Evolutionary conservation across 2,113 vertebrate genomes (phyloP).

Genomic region (Microcebus ravelobensis): DNA sequence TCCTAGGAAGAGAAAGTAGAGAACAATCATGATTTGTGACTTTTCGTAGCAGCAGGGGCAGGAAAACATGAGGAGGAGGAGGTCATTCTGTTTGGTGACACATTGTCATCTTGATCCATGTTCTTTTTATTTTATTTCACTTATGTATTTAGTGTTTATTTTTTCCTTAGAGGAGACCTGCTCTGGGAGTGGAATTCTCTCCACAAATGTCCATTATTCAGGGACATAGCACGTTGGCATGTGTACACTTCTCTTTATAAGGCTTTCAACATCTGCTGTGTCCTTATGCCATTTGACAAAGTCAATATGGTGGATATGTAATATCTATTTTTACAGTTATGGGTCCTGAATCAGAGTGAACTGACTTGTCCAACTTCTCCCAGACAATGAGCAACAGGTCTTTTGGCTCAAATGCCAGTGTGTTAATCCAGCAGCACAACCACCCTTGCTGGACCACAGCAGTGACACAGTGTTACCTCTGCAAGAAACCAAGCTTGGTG

Average conservation of each 20-base stretch:
- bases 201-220: neutral
- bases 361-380: neutral
- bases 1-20: neutral
- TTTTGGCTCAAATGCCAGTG: neutral
- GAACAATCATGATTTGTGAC: neutral
- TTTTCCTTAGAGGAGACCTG: neutral
- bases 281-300: neutral
- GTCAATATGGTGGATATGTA: neutral
- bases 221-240: rapidly evolving
- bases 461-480: neutral
- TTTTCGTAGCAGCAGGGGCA: neutral
- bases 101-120: neutral
- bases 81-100: neutral
- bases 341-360: neutral
- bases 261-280: neutral
- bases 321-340: neutral
- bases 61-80: neutral
- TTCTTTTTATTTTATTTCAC: neutral
- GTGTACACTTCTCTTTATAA: neutral
- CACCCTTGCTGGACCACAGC: neutral
- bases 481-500: neutral
- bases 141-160: neutral
- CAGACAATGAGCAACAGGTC: neutral
- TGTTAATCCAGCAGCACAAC: neutral
- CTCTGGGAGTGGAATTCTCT: neutral